These are phyloP conservation scores for Diorhabda sublineata DNA, from an alignment of 1,140 invertebrate genomes.

Conservation along the genomic window DNA sequence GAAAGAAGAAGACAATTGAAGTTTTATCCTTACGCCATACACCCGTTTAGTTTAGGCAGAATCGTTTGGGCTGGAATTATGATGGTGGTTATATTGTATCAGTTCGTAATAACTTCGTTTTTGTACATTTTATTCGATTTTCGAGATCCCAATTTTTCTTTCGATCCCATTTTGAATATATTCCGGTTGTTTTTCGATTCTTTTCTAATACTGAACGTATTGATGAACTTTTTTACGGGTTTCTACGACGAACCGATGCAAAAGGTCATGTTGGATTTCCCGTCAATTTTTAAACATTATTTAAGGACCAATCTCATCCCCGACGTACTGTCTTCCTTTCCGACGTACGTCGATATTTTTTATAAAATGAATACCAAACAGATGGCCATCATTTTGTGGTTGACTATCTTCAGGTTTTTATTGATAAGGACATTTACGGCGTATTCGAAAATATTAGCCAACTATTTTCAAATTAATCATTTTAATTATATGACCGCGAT, in stretches of 20 bases:
- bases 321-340: conserved; percentile 33
- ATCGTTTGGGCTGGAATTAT: conserved; percentile 34
- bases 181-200: conserved; percentile 21
- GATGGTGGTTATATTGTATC: conserved; percentile 26
- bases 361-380: neutral
- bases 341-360: conserved; percentile 22
- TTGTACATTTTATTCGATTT: conserved; percentile 29
- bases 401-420: conserved; percentile 28
- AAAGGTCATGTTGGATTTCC: conserved; percentile 30
- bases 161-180: conserved; percentile 6
- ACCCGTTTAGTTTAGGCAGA: conserved; percentile 39
- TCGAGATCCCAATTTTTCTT: conserved; percentile 19
- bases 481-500: conserved; percentile 31
- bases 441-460: conserved; percentile 31
- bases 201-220: conserved; percentile 29
- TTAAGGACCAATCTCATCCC: conserved; percentile 30
- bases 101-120: conserved; percentile 31
- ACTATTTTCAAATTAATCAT: conserved; percentile 30
- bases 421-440: conserved; percentile 31
- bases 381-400: conserved; percentile 13
- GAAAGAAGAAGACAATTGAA: conserved; percentile 35
- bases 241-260: conserved; percentile 37
- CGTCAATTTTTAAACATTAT: conserved; percentile 35
- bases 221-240: conserved; percentile 32
- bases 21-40: conserved; percentile 33